Evolutionary conservation across 2,888 invertebrate species (phyloP), one percentile per base, ranked within the genome.

Genomic region (Cylindroiulus punctatus): DNA sequence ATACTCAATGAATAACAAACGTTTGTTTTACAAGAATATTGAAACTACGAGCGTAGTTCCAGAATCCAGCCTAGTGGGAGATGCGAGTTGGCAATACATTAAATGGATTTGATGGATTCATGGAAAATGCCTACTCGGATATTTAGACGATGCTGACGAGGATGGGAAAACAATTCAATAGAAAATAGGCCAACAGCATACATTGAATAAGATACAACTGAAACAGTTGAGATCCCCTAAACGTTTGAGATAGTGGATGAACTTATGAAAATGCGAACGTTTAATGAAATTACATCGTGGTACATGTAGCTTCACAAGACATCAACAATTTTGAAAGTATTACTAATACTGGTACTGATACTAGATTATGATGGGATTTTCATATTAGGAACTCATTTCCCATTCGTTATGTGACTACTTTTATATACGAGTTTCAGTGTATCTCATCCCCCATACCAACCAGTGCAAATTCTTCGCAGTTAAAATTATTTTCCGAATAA

Each of bases 11-110:
- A 76, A 76, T 76, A 76, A 30, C 76, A 76, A 76, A 76, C 76
- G 76, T 76, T 76, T 76, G 76, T 76, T 76, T 76, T 76, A 26
- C 76, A 76, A 76, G 76, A 76, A 76, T 76, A 76, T 76, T 76
- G 76, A 76, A 76, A 30, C 14, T 76, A 30, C 76, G 17, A 30
- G 26, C 76, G 19, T n/a, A n/a, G 52, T n/a, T 52, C 52, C 52
- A 52, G 52, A 52, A n/a, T 52, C 52, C 4, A 14, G 52, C 52
- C 52, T 52, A 52, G 52, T 52, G 52, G 76, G 26, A 30, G 30
- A 26, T 26, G 65, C 7, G 30, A 30, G 76, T 30, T 30, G 30
- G 12, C 30, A 26, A 17, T 76, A 76, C 76, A 76, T 30, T 76
- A 76, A 76, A 76, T 76, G 30, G 76, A 14, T 76, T 30, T 10